Percentiles rank a stretch among this genome's conserved stretches.
Evolutionary conservation across 2,113 vertebrate genomes (phyloP).

Genomic region (Ceratotherium simum): DNA sequence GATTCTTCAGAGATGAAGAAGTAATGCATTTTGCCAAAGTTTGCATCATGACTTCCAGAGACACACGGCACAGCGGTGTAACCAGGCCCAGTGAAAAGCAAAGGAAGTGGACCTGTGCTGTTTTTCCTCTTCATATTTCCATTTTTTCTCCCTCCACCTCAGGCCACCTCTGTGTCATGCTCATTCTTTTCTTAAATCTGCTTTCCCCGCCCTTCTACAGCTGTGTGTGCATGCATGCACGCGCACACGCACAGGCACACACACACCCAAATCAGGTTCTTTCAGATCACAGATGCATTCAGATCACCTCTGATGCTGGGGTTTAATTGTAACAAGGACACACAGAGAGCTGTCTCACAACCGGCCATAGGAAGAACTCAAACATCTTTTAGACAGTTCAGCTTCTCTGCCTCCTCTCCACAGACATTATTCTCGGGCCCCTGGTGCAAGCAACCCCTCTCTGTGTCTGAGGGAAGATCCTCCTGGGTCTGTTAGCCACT

Average conservation of each 20-base stretch:
- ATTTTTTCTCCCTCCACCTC: background rate
- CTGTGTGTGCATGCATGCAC: no score
- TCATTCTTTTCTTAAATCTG: background rate
- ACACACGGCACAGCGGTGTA: background rate
- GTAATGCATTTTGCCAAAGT: fast-evolving
- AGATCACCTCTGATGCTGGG: background rate
- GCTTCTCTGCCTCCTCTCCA: background rate
- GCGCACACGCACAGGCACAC: fast-evolving
- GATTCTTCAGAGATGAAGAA: background rate
- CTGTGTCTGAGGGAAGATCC: background rate
- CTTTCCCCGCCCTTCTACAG: background rate
- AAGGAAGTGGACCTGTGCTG: background rate
- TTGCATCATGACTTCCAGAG: background rate
- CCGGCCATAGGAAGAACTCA: background rate
- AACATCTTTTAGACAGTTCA: background rate
- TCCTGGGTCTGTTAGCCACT: background rate
- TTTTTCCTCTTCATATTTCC: background rate
- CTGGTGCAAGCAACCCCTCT: background rate
- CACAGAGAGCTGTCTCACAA: background rate
- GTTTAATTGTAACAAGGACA: background rate
- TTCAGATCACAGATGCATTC: background rate
- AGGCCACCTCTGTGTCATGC: background rate
- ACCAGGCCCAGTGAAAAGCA: background rate
- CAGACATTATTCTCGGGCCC: background rate
- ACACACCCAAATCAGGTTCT: background rate